A percentile compares a stretch with the other conserved stretches of the same genome.
Conservation (phyloP, 2,113 vertebrate genomes). For the Osmerus eperlanus region DNA sequence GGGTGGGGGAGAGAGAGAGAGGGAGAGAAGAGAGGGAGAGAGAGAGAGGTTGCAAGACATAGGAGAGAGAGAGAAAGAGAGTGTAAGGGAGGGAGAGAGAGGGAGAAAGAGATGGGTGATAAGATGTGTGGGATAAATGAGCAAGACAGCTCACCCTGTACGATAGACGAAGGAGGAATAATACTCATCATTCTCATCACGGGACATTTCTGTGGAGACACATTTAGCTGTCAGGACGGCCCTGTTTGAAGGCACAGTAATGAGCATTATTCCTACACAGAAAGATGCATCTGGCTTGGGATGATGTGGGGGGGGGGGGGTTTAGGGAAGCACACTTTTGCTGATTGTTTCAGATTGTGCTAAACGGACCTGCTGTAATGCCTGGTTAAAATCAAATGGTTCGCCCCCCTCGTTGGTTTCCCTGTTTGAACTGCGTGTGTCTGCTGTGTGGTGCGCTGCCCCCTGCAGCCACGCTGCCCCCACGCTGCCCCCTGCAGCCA, state of each 20-base stretch:
- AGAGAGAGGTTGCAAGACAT: conserved; percentile 31
- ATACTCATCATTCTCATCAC: conserved; percentile 67
- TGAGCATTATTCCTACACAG: conserved; percentile 57
- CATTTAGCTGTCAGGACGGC: conserved; percentile 72
- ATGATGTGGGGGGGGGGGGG: not conserved
- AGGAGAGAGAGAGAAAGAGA: conserved; percentile 5
- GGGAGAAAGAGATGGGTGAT: conserved; percentile 58
- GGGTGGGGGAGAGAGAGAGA: not conserved
- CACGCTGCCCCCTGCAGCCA: too few relatives aligned
- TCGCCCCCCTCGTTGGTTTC: conserved; percentile 48
- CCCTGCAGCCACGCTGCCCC: too few relatives aligned
- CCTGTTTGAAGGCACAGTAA: conserved; percentile 55
- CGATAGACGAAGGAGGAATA: conserved; percentile 73
- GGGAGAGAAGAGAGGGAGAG: conserved; percentile 39
- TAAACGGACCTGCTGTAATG: conserved; percentile 91
- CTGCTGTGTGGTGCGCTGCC: too few relatives aligned
- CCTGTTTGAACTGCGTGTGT: conserved; percentile 53
- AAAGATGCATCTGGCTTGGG: conserved; percentile 35
- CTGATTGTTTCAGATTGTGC: conserved; percentile 84
- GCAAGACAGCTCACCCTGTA: conserved; percentile 61
- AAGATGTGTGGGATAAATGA: conserved; percentile 62
- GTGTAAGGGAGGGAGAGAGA: not conserved
- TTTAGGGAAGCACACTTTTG: conserved; percentile 60
- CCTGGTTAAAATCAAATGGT: conserved; percentile 73
- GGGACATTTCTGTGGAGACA: conserved; percentile 69